Evolutionary conservation across 2,888 invertebrate species (phyloP), one percentile per base, ranked within the genome.

Genomic region (Lamproptera curius): DNA sequence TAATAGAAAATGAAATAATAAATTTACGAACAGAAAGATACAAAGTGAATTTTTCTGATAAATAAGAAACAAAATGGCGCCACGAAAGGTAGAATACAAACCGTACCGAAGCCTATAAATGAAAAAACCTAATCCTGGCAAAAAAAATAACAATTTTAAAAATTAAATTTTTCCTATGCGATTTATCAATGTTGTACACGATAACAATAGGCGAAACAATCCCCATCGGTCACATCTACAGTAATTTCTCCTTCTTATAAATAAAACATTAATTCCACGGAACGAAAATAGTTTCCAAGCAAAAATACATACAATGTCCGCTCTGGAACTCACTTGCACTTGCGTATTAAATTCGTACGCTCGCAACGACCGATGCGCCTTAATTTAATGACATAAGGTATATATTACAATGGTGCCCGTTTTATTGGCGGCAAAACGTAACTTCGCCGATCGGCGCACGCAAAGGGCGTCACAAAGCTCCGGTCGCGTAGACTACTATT

Each of bases 401-500:
- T 26, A 50, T 39, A 37, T 31, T 57, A 33, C 43, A 50, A 37
- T 45, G 15, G 2, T 2, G 6, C n/a, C 35, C 20, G n/a, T 15
- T 42, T 43, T 39, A 34, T 14, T 28, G 16, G 28, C 23, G 16
- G 34, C 20, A 46, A 37, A n/a, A 28, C 16, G n/a, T 40, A 35
- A 26, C 13, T 33, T 48, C 53, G 56, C 60, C 54, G 54, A 57
- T 49, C 46, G 54, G 57, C 62, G 56, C 59, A 62, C 50, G 59
- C 59, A 64, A 64, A 68, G 62, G 65, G 64, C 64, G 64, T 61
- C 52, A 54, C 54, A 67, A 61, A 62, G 60, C 58, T 65, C 68
- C 65, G 67, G 67, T 62, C 59, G 62, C 62, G 67, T 67, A 67
- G 68, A 70, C 67, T 63, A 58, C 62, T 51, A 57, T 59, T 59